Base-by-base conservation (phyloP, 2,797 vertebrate genomes). In the Decapterus maruadsi region DNA sequence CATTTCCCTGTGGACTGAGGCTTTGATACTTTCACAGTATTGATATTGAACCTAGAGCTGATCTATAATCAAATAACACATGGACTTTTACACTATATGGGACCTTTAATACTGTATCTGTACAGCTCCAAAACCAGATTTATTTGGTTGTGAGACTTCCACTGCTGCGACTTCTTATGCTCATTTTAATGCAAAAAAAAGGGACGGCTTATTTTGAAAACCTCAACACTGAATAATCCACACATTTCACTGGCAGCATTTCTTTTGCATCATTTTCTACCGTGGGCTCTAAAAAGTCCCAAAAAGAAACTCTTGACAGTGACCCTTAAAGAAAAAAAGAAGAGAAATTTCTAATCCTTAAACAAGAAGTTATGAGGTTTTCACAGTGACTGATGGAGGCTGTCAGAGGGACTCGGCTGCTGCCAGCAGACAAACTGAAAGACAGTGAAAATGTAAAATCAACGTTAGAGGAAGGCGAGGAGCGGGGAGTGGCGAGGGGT, bases 381-480 rank as follows among this genome's bases (percentile, higher is more conserved):
- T 81, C 60, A 62, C 59, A 65, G 40, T 78, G 88, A 89, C 45
- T 69, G 75, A 81, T 88, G 68, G 76, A 81, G 53, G 22, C 59
- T 62, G 77, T 78, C 51, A n/a, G 55, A 50, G 45, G 22, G 34
- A 7, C 50, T 48, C 40, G 46, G 34, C 75, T 45, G 69, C 83
- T 74, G 80, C 84, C 83, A 77, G 80, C 40, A 26, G 71, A 77
- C 76, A 73, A 62, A 72, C 54, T 6, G 12, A 81, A 80, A 72
- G 43, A 84, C 26, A 34, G 72, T 55, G 54, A 57, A 68, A 65
- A 75, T 63, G 20, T 64, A 60, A 82, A 84, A 84, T 75, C 70
- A 63, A 73, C 59, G 68, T 53, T 53, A 45, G 34, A 59, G n/a
- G 65, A 67, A 50, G 9, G 9, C 6, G 61, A n/a, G 64, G 42